Conservation (phyloP, 2,113 vertebrate species). For the Oxyura jamaicensis region DNA sequence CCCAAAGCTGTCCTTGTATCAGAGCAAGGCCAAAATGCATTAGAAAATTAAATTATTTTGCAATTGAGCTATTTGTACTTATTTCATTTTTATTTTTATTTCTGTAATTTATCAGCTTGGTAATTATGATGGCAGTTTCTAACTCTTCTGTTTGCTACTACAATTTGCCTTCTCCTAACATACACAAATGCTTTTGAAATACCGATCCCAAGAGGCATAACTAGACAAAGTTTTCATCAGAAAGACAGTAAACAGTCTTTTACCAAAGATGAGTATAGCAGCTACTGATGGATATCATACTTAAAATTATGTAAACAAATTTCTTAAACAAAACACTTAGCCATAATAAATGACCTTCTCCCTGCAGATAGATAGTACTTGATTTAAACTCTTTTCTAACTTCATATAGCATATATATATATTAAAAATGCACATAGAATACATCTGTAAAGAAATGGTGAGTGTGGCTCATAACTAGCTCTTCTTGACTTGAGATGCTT, state of each 20-base stretch:
- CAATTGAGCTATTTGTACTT: not conserved
- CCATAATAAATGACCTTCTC: not conserved
- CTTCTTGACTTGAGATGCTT: not conserved
- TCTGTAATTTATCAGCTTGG: not conserved
- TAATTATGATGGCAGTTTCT: not conserved
- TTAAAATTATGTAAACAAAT: not conserved
- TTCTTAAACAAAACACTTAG: not conserved
- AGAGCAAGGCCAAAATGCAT: not conserved
- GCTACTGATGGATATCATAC: not conserved
- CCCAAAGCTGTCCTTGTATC: not conserved
- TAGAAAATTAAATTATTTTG: not conserved
- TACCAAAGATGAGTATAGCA: not conserved
- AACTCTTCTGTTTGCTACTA: not conserved
- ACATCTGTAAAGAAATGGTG: not conserved
- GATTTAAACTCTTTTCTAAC: not conserved
- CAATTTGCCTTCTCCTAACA: not conserved
- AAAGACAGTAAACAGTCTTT: not conserved
- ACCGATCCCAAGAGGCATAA: not conserved
- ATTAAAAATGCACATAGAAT: not conserved
- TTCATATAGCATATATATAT: not conserved
- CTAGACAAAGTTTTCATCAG: not conserved
- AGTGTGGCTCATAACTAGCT: not conserved
- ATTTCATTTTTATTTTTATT: not conserved
- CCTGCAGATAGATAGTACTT: not conserved
- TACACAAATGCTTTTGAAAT: not conserved